A percentile compares a stretch with the other conserved stretches of the same genome.
These are phyloP conservation scores for Peucedramus taeniatus DNA, from an alignment of 2,113 vertebrate species.

Conservation along the genomic window DNA sequence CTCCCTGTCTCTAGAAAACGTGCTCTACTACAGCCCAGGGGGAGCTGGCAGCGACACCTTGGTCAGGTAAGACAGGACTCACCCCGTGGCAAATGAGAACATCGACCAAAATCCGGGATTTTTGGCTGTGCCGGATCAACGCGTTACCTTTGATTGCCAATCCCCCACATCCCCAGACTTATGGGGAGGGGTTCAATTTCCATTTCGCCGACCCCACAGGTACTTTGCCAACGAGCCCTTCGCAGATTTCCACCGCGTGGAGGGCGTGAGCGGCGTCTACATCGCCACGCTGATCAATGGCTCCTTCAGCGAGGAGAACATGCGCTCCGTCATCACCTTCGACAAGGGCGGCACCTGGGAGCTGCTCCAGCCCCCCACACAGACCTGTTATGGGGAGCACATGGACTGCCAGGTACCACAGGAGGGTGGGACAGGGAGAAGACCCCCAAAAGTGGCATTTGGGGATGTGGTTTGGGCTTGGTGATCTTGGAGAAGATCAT, in stretches of 20 bases:
- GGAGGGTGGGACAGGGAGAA: not conserved
- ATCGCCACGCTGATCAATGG: slow-evolving; percentile 92
- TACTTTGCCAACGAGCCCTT: slow-evolving; percentile 96
- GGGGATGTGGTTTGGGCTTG: not conserved
- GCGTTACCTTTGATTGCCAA: rapidly evolving
- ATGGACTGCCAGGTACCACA: slow-evolving; percentile 85
- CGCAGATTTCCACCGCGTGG: slow-evolving; percentile 91
- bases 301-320: slow-evolving; percentile 90
- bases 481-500: too few relatives aligned
- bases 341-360: slow-evolving; percentile 99
- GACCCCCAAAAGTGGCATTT: not conserved
- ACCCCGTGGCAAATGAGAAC: rapidly evolving
- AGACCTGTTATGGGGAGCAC: slow-evolving; percentile 85
- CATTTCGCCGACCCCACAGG: slow-evolving; percentile 18
- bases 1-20: slow-evolving; percentile 90
- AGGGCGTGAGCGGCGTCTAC: slow-evolving; percentile 90
- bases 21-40: slow-evolving; percentile 92
- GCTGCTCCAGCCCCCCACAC: slow-evolving; percentile 85
- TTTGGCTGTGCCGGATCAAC: rapidly evolving
- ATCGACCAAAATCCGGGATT: rapidly evolving
- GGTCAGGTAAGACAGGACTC: slow-evolving; percentile 76
- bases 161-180: too few relatives aligned
- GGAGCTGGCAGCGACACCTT: slow-evolving; percentile 89
- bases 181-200: rapidly evolving
- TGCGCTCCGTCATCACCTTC: slow-evolving; percentile 95